Evolutionary conservation across 2,888 invertebrate genomes (phyloP).

Genomic region (Melanostoma scalare): DNA sequence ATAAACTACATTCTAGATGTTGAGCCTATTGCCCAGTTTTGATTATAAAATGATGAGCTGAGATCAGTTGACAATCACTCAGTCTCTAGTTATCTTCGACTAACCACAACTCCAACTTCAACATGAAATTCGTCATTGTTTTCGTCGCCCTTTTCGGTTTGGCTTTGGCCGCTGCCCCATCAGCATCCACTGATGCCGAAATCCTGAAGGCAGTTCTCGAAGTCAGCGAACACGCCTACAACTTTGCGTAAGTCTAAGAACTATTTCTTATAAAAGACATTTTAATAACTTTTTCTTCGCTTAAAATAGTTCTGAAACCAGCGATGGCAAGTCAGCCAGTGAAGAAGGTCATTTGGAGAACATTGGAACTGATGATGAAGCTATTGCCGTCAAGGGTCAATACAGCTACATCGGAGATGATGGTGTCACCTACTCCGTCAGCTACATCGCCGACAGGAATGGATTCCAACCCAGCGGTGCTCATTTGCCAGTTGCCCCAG

Average conservation of each 20-base stretch:
- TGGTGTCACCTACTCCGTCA: constrained; percentile 84
- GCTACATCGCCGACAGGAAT: constrained; percentile 74
- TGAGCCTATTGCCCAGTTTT: neutral
- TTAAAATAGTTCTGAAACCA: constrained; percentile 83
- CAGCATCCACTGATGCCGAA: constrained; percentile 83
- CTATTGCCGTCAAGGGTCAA: constrained; percentile 81
- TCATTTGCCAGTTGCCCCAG: constrained; percentile 76
- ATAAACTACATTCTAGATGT: neutral
- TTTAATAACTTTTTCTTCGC: neutral
- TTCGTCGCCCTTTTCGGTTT: constrained; percentile 77
- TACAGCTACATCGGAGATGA: constrained; percentile 83
- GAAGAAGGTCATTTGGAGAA: constrained; percentile 83
- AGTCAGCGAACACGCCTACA: constrained; percentile 58
- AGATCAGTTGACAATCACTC: constrained; percentile 42
- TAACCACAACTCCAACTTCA: constrained; percentile 56
- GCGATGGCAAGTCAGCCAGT: constrained; percentile 83
- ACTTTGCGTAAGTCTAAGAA: constrained; percentile 56
- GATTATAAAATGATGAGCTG: constrained; percentile 62
- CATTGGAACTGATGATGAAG: constrained; percentile 82
- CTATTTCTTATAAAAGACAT: neutral
- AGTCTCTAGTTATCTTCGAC: constrained; percentile 66
- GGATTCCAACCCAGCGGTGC: constrained; percentile 80
- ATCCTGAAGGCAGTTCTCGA: constrained; percentile 85
- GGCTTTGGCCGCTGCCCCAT: constrained; percentile 77
- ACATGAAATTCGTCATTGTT: constrained; percentile 78